Percentiles rank a stretch among this genome's conserved stretches.
These are phyloP conservation scores for Psettodes erumei DNA, from an alignment of 2,113 vertebrate species.

Conservation along the genomic window DNA sequence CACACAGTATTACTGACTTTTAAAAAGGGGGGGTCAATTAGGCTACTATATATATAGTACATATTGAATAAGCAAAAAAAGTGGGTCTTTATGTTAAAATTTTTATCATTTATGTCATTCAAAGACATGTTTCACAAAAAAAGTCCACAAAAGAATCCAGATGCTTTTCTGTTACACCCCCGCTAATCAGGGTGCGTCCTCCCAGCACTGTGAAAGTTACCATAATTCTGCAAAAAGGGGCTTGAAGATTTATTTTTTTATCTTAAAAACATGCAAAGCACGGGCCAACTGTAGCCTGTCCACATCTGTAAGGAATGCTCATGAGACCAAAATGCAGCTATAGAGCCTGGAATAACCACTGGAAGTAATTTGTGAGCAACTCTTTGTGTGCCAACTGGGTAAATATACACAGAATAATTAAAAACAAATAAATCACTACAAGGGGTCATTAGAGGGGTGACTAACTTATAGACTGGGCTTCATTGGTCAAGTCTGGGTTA, in stretches of 20 bases:
- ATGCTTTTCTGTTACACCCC: no score
- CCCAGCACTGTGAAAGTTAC: slow-evolving; percentile 1
- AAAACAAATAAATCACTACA: not conserved
- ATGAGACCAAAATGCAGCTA: slow-evolving; percentile 8
- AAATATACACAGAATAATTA: not conserved
- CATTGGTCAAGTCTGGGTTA: not conserved
- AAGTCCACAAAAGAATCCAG: no score
- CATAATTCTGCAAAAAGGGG: not conserved
- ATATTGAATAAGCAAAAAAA: no score
- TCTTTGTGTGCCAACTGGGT: not conserved
- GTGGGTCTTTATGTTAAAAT: not conserved
- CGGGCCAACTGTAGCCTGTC: not conserved
- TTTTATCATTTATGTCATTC: not conserved
- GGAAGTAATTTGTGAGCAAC: not conserved
- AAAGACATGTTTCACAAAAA: not conserved
- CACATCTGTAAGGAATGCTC: not conserved
- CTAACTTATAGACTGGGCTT: not conserved
- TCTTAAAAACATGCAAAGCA: not conserved
- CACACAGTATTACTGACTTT: not conserved
- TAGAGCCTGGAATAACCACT: not conserved
- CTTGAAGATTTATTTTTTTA: no score
- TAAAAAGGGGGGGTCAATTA: not conserved
- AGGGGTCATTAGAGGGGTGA: not conserved
- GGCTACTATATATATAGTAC: no score
- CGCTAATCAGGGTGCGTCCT: no score